Evolutionary conservation across 2,797 vertebrate species (phyloP), one percentile per base, ranked within the genome.

Genomic region (Hydrolagus colliei): DNA sequence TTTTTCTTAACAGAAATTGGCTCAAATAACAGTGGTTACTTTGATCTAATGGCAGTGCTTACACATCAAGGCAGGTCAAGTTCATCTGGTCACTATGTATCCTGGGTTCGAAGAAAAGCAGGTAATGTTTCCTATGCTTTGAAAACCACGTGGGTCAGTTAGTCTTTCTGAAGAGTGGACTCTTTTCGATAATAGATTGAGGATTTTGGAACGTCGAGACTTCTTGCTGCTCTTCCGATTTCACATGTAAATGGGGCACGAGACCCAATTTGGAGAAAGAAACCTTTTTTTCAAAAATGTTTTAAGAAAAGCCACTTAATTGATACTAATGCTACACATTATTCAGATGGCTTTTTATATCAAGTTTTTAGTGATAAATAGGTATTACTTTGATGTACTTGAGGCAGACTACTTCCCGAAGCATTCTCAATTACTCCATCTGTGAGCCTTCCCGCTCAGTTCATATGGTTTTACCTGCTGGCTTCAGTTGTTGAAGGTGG

Each of bases 31-130:
- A 98, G 97, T 1, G 98, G 98, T 86, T 99, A 99, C 91, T 99
- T 98, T 0, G 97, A 99, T 90, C 95, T 99, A 90, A 97, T 98
- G 94, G 97, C 94, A 65, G 98, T 99, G 91, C 92, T 99, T 88
- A 99, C 98, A 0, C 98, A 99, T 90, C 98, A 99, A 89, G 98
- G 98, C 88, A 96, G 98, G 90, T 99, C 98, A 9, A 99, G 98
- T 90, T 99, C 98, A 78, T 99, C 98, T 9, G 98, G 98, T 35
- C 98, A 99, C 91, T 99, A 99, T 0, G 96, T 99, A 52, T 97
- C 95, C 67, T 99, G 98, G 98, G 98, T 99, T 88, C 97, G 97
- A 92, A 97, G 98, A 93, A 99, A 99, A 97, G 96, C 97, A 95
- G 97, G 98, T 99, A 93, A 90, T 86, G 41, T 27, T 86, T 18